phyloP scores from a whole-genome alignment of 2,888 invertebrate genomes.

The Unio pictorum region DNA sequence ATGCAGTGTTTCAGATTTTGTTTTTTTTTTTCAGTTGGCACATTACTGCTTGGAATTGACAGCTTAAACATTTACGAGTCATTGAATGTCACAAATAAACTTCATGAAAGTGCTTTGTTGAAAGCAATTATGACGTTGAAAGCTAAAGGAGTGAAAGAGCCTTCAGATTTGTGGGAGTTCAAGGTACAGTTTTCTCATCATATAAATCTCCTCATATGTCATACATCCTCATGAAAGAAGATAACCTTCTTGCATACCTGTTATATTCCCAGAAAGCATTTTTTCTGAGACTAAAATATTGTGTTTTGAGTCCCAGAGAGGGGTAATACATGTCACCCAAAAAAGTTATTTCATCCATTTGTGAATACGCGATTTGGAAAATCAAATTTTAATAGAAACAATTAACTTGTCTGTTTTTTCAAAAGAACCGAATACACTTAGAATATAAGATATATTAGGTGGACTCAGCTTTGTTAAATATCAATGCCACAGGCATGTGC shows the following conservation, averaged over 20 bases:
- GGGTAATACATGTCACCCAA: neutral
- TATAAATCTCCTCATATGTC: neutral
- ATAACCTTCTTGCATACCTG: neutral
- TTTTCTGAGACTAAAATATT: neutral
- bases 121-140: constrained; percentile 41
- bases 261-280: neutral
- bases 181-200: constrained; percentile 42
- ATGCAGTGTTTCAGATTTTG: neutral
- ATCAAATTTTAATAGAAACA: too few relatives aligned
- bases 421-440: too few relatives aligned
- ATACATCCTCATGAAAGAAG: neutral
- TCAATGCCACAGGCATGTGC: too few relatives aligned
- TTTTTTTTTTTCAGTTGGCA: constrained; percentile 52
- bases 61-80: constrained; percentile 34
- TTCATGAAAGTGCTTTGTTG: constrained; percentile 51
- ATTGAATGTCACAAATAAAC: constrained; percentile 46
- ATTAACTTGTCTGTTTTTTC: too few relatives aligned
- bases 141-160: constrained; percentile 49
- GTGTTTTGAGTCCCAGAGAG: neutral
- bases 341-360: neutral
- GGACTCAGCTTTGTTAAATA: too few relatives aligned
- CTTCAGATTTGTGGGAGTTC: constrained; percentile 62
- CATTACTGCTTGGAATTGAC: constrained; percentile 46
- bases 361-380: too few relatives aligned
- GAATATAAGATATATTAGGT: too few relatives aligned